Conservation (phyloP, 2,113 vertebrate genomes). For the Mobula birostris region DNA sequence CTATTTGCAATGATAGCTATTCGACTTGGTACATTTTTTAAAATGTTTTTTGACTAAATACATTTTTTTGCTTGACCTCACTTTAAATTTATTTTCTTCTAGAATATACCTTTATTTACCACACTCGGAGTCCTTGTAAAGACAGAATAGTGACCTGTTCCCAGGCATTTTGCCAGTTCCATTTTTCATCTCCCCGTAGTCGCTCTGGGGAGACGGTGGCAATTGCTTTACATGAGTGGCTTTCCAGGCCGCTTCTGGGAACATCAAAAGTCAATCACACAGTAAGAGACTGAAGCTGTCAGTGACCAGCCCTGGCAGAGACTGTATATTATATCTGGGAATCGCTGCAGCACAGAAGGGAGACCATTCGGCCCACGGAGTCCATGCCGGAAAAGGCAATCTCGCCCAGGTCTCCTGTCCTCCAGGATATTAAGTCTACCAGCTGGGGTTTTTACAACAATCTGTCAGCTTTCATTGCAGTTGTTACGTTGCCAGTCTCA, state of each 20-base stretch:
- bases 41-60: neutral
- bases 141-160: neutral
- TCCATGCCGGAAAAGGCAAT: no score
- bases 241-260: neutral
- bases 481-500: neutral
- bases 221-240: neutral
- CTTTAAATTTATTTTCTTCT: conserved; percentile 15
- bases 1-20: neutral
- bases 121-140: neutral
- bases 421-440: neutral
- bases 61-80: neutral
- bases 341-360: no score
- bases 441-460: neutral
- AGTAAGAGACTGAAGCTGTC: neutral
- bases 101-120: neutral
- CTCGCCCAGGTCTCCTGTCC: neutral
- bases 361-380: no score
- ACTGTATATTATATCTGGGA: no score
- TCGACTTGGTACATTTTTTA: neutral
- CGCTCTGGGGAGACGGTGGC: neutral
- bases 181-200: neutral
- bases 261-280: neutral
- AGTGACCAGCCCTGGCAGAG: neutral
- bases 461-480: neutral
- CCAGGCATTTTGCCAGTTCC: conserved; percentile 11